A percentile compares a stretch with the other conserved stretches of the same genome.
phyloP scores from a whole-genome alignment of 2,113 vertebrate species.

The Petrocephalus microphthalmus region DNA sequence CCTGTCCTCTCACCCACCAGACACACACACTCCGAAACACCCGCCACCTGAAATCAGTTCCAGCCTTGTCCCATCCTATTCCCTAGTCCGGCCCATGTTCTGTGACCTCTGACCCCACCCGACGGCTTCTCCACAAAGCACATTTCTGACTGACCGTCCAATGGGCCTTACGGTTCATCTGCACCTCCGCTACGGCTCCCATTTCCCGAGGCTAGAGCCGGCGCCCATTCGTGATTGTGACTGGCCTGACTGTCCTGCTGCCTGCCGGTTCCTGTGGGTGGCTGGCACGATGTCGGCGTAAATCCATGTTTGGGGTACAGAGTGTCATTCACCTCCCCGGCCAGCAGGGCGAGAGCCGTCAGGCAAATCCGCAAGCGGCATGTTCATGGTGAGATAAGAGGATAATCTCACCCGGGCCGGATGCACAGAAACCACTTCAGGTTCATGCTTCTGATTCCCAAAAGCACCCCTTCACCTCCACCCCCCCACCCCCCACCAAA shows the following conservation, averaged over 20 bases:
- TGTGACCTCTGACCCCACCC: not conserved
- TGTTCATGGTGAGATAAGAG: conserved; percentile 14
- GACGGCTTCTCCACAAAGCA: not conserved
- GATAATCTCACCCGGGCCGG: not conserved
- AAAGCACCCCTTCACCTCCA: not conserved
- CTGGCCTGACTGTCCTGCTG: not conserved
- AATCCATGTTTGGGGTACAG: not conserved
- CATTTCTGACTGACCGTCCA: not conserved
- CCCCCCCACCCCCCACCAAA: too few species aligned
- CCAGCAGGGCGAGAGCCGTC: not conserved
- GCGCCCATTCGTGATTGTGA: not conserved
- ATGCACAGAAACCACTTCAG: conserved; percentile 14
- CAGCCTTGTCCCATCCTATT: not conserved
- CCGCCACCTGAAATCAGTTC: not conserved
- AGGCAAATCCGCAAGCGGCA: not conserved
- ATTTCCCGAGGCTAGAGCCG: not conserved
- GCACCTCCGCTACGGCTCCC: not conserved
- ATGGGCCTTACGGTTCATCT: not conserved
- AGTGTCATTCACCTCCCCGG: not conserved
- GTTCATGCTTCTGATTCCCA: not conserved
- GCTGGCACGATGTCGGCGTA: not conserved
- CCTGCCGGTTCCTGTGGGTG: not conserved
- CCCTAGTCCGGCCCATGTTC: not conserved
- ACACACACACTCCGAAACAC: not conserved
- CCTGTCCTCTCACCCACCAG: not conserved